Base-by-base conservation (phyloP, 1,140 invertebrate genomes). In the Ceratosolen fusciceps region DNA sequence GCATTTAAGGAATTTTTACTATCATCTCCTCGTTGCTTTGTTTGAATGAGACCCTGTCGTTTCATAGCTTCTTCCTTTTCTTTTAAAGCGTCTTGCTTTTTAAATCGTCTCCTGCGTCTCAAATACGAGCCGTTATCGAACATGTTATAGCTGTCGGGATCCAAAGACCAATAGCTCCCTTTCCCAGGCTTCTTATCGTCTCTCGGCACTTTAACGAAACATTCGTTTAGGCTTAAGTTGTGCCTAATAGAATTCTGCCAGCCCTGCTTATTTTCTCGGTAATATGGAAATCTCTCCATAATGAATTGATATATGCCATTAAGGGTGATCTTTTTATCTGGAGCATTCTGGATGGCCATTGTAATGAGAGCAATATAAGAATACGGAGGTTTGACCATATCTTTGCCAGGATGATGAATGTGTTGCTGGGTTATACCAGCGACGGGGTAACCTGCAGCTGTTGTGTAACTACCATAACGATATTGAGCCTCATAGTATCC, bases 281-380 rank as follows among this genome's bases (percentile, higher is more conserved):
- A 99, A 86, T 98, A 99, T 0, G 98, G 97, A 87, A 99, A 99
- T 5, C 96, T 92, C 82, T 99, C 97, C 95, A 99, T 99, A 81
- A 99, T 99, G 87, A 98, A 99, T 89, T 98, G 96, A 87, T 99
- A 99, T 85, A 99, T 99, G 10, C 98, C 98, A 86, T 98, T 99
- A 0, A 99, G 91, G 0, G 98, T 99, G 71, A 99, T 95, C 85
- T 96, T 96, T 85, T 98, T 97, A 74, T 98, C 96, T 0, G 96
- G 94, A 0, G 96, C 94, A 85, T 96, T 96, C 86, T 98, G 96
- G 52, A 99, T 99, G 21, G 98, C 98, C 98, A 99, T 99, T 0
- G 98, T 97, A 52, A 99, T 99, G 21, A 99, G 92, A 0, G 98
- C 98, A 56, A 99, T 99, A 90, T 99, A 99, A 0, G 96, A 98